Conservation (phyloP, 2,113 vertebrate genomes). For the Platichthys flesus region DNA sequence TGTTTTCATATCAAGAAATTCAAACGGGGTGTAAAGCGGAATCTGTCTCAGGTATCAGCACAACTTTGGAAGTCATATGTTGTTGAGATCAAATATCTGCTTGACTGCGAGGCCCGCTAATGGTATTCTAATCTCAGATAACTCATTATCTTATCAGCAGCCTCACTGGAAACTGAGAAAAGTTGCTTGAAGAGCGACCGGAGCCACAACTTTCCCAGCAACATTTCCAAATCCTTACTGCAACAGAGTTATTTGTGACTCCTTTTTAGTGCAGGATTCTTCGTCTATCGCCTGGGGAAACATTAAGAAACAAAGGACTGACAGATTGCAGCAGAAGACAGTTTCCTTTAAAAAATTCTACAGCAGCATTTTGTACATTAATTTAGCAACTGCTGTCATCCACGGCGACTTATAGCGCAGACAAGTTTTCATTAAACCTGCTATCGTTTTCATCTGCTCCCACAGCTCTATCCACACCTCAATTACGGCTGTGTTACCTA, state of each 20-base stretch:
- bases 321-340: slow-evolving; percentile 18
- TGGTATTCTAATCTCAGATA: slow-evolving; percentile 67
- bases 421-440: slow-evolving; percentile 52
- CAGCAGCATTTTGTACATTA: slow-evolving; percentile 32
- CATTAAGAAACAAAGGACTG: slow-evolving; percentile 24
- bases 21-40: slow-evolving; percentile 62
- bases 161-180: slow-evolving; percentile 43
- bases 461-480: slow-evolving; percentile 75
- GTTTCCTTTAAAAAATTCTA: slow-evolving; percentile 27
- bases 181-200: slow-evolving; percentile 40
- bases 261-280: neutral
- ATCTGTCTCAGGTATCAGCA: slow-evolving; percentile 76
- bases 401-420: slow-evolving; percentile 3
- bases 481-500: slow-evolving; percentile 76
- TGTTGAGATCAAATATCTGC: slow-evolving; percentile 75
- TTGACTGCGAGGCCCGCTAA: slow-evolving; percentile 56
- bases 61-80: slow-evolving; percentile 65
- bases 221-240: slow-evolving; percentile 25
- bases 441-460: slow-evolving; percentile 67
- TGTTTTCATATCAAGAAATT: slow-evolving; percentile 71
- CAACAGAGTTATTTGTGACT: slow-evolving; percentile 17
- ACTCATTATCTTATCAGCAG: slow-evolving; percentile 62
- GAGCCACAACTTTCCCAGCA: slow-evolving; percentile 49
- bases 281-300: slow-evolving; percentile 12
- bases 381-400: slow-evolving; percentile 45